Evolutionary conservation across 2,113 vertebrate genomes (phyloP).

Genomic region (Addax nasomaculatus): DNA sequence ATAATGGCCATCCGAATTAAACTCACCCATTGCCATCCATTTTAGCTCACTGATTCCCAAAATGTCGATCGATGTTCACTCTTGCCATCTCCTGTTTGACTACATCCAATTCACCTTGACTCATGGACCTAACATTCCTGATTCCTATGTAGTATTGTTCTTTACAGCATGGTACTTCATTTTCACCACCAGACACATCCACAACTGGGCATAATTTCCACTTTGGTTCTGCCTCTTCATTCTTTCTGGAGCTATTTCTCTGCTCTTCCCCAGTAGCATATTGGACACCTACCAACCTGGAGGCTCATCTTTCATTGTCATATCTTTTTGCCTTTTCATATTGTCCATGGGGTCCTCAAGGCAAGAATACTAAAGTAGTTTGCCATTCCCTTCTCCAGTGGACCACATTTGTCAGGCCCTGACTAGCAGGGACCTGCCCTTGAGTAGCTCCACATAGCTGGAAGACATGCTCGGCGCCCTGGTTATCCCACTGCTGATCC

Average conservation of each 20-base stretch:
- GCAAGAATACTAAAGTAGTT: not conserved
- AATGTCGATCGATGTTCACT: not conserved
- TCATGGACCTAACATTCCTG: not conserved
- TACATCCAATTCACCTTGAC: not conserved
- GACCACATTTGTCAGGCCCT: not conserved
- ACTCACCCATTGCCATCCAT: not conserved
- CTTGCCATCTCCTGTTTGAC: not conserved
- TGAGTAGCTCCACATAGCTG: not conserved
- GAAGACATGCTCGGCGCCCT: rapidly evolving
- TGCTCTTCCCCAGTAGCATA: not conserved
- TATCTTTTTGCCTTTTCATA: not conserved
- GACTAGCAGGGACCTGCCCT: not conserved
- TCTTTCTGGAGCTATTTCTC: not conserved
- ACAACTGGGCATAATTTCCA: not conserved
- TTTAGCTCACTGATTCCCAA: not conserved
- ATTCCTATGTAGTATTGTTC: not conserved
- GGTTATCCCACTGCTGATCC: not conserved
- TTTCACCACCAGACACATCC: not conserved
- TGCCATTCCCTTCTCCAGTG: not conserved
- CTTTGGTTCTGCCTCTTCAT: not conserved
- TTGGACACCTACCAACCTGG: not conserved
- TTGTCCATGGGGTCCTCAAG: not conserved
- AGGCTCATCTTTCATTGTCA: not conserved
- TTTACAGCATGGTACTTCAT: not conserved
- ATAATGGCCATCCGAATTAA: not conserved